A percentile compares a stretch with the other conserved stretches of the same genome.
phyloP scores from a whole-genome alignment of 1,140 invertebrate species.

The Drosophila cardini region DNA sequence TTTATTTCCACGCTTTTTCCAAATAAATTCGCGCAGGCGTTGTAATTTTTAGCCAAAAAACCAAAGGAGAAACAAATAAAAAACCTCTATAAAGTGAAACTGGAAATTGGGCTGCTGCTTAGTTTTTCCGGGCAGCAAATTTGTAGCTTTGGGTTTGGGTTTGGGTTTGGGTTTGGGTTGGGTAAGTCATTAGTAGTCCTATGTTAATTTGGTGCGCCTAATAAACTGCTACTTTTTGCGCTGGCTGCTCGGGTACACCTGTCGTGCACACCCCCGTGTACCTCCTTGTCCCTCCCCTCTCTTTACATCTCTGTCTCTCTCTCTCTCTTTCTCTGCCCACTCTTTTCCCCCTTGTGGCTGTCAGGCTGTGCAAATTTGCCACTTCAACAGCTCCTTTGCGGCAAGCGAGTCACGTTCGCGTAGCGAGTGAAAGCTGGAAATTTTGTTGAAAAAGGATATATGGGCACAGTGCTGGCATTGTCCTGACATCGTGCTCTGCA shows the following conservation, averaged over 20 bases:
- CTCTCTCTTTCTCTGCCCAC: neutral
- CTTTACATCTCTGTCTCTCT: neutral
- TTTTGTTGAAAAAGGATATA: slow-evolving; percentile 81
- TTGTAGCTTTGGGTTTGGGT: neutral
- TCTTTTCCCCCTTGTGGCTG: neutral
- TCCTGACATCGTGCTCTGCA: slow-evolving; percentile 66
- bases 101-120: no score
- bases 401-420: slow-evolving; percentile 76
- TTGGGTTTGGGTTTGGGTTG: neutral
- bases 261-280: slow-evolving; percentile 1
- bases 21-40: slow-evolving; percentile 77
- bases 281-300: neutral
- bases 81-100: neutral
- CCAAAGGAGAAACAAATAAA: no score
- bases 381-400: slow-evolving; percentile 84
- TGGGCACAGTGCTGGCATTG: slow-evolving; percentile 76
- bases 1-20: slow-evolving; percentile 52
- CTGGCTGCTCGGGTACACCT: slow-evolving; percentile 17
- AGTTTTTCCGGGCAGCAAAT: neutral
- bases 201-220: slow-evolving; percentile 82
- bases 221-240: slow-evolving; percentile 77
- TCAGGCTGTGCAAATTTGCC: slow-evolving; percentile 81
- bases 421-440: slow-evolving; percentile 80
- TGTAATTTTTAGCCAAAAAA: slow-evolving; percentile 50
- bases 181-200: slow-evolving; percentile 70